A percentile compares a stretch with the other conserved stretches of the same genome.
These are phyloP conservation scores for Drosophila longiperda DNA, from an alignment of 2,888 invertebrate genomes.

Conservation along the genomic window DNA sequence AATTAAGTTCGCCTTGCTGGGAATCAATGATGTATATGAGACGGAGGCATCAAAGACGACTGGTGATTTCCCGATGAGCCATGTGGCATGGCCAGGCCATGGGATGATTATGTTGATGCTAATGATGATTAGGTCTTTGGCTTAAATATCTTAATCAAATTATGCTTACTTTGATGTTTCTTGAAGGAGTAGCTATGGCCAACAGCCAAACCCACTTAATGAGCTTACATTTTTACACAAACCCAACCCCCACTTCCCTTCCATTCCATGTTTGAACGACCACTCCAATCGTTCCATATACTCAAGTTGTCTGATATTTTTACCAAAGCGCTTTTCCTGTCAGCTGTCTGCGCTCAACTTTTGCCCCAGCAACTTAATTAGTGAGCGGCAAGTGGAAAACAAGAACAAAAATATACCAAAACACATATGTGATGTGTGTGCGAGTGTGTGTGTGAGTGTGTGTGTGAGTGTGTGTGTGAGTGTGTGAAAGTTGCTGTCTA, in stretches of 20 bases:
- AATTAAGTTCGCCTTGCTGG: constrained; percentile 64
- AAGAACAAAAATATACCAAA: constrained; percentile 63
- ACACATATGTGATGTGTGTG: constrained; percentile 35
- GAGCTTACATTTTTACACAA: constrained; percentile 71
- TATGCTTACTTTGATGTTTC: constrained; percentile 82
- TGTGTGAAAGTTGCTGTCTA: constrained; percentile 14
- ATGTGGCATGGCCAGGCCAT: background rate
- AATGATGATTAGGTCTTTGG: constrained; percentile 80
- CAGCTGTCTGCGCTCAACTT: constrained; percentile 63
- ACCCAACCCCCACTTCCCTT: constrained; percentile 5
- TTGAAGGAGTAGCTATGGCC: constrained; percentile 32
- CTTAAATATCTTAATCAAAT: constrained; percentile 82
- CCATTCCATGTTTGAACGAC: constrained; percentile 13
- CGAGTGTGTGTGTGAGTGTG: constrained; percentile 22
- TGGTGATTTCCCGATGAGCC: constrained; percentile 49
- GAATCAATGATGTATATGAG: constrained; percentile 69
- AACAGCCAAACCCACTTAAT: constrained; percentile 70
- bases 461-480: constrained; percentile 40
- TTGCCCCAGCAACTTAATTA: constrained; percentile 77
- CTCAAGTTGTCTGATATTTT: constrained; percentile 50
- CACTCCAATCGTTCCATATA: constrained; percentile 52
- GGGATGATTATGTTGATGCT: constrained; percentile 75
- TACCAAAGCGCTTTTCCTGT: constrained; percentile 57
- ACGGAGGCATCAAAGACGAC: constrained; percentile 69
- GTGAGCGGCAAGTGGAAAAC: constrained; percentile 75